phyloP scores from a whole-genome alignment of 1,140 invertebrate species.

The Thereuonema tuberculata region DNA sequence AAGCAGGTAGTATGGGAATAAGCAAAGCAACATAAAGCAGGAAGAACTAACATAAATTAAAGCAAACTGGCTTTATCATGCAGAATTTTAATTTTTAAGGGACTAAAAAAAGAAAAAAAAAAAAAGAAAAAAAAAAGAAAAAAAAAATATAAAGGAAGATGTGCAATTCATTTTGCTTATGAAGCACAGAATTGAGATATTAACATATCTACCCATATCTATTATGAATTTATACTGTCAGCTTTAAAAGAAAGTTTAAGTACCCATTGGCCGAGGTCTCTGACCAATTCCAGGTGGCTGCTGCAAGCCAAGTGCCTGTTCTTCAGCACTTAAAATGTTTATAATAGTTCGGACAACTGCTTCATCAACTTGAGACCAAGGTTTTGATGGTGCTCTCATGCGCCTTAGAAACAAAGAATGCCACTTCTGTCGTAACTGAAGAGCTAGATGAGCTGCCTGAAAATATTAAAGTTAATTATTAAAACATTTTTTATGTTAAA shows the following conservation, averaged over 20 bases:
- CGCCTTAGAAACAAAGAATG: conserved; percentile 55
- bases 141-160: too few relatives aligned
- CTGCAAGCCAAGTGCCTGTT: conserved; percentile 49
- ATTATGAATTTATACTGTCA: background rate
- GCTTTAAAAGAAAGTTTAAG: background rate
- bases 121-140: background rate
- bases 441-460: conserved; percentile 45
- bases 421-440: conserved; percentile 61
- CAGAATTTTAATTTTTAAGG: too few relatives aligned
- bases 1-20: too few relatives aligned
- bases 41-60: too few relatives aligned
- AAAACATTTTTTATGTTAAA: too few relatives aligned
- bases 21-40: too few relatives aligned
- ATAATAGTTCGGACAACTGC: conserved; percentile 51
- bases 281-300: conserved; percentile 63
- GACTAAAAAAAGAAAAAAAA: background rate
- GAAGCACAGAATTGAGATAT: too few relatives aligned
- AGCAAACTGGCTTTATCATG: too few relatives aligned
- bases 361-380: conserved; percentile 47
- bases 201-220: background rate
- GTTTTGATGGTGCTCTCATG: conserved; percentile 53
- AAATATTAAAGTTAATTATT: conserved; percentile 10
- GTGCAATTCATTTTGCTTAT: too few relatives aligned
- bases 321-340: conserved; percentile 52
- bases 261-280: conserved; percentile 46